Evolutionary conservation across 2,888 invertebrate genomes (phyloP), one percentile per base, ranked within the genome.

Genomic region (Hydroisotoma schaefferi): DNA sequence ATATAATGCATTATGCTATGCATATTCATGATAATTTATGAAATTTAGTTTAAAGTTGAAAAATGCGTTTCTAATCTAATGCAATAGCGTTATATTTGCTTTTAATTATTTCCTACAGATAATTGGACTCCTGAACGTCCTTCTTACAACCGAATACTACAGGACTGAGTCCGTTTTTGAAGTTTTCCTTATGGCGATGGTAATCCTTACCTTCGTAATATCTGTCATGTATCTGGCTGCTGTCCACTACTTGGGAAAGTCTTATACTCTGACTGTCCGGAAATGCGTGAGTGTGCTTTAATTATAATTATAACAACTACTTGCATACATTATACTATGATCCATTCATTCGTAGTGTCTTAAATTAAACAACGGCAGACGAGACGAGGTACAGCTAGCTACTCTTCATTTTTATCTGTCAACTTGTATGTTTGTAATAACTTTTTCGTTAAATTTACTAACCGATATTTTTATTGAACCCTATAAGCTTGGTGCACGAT

Each of bases 81-180:
- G n/a, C n/a, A n/a, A n/a, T n/a, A n/a, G n/a, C n/a, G n/a, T n/a
- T n/a, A n/a, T n/a, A n/a, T n/a, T n/a, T n/a, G n/a, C n/a, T n/a
- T n/a, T n/a, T 33, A 33, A 33, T 10, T 15, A 33, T 33, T 33
- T 33, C 15, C 33, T 33, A 33, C 8, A 64, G 63, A 57, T 64
- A 53, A 56, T 64, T n/a, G 59, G 60, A 33, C 57, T 64, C 37
- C 47, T 64, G 29, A 64, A 64, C 51, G 63, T 64, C 38, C 59
- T 64, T 44, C 38, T 64, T 15, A 43, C 60, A 25, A 59, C 60
- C 44, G 49, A 60, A 51, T 64, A 64, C 55, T 64, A 64, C 28
- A 46, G 57, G 25, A 55, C 59, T 3, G 63, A 64, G 20, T 64
- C 63, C 18, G 63, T 60, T 20, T 49, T 60, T 38, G 63, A 64